Evolutionary conservation across 2,888 invertebrate species (phyloP), one percentile per base, ranked within the genome.

Genomic region (Cataglyphis rosenhaueri): DNA sequence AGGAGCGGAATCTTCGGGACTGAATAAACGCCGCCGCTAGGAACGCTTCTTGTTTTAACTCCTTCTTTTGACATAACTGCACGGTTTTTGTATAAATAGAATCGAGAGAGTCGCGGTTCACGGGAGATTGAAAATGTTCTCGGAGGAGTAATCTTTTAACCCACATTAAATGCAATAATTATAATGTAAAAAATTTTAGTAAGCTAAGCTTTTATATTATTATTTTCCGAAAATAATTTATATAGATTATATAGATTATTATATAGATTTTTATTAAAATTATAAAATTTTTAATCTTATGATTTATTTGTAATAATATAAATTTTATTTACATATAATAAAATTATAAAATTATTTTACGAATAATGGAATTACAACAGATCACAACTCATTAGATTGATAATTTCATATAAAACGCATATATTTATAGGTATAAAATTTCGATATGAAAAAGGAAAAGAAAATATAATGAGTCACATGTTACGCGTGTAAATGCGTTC

Each of bases 11-110:
- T 66, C 68, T 64, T 68, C 35, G 44, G 55, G 74, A 52, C 52
- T 71, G 73, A 86, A 85, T 76, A 83, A 81, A 83, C 59, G 78
- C 12, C 64, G 61, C 44, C 64, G 32, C 48, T 82, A 48, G 71
- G 66, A 84, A 81, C 79, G 81, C 81, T 66, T 86, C 73, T 85
- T 76, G 76, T 83, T 59, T 83, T 82, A 75, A 21, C 52, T 79
- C 18, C 15, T 52, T 76, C 48, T 52, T 75, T 75, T 32, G 32
- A 21, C 44, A 48, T 48, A 48, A 48, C 48, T 64, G 32, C 64
- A 10, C 48, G 74, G 44, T 75, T 75, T 75, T 75, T 75, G 59
- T 64, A 64, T 64, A 44, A 64, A 41, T 3, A 29, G 64, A 75
- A 64, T 75, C 64, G 64, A 75, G 64, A 75, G 64, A 75, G 64